Base-by-base conservation (phyloP, 1,140 invertebrate species). In the Ceratoteleas bidentatus region DNA sequence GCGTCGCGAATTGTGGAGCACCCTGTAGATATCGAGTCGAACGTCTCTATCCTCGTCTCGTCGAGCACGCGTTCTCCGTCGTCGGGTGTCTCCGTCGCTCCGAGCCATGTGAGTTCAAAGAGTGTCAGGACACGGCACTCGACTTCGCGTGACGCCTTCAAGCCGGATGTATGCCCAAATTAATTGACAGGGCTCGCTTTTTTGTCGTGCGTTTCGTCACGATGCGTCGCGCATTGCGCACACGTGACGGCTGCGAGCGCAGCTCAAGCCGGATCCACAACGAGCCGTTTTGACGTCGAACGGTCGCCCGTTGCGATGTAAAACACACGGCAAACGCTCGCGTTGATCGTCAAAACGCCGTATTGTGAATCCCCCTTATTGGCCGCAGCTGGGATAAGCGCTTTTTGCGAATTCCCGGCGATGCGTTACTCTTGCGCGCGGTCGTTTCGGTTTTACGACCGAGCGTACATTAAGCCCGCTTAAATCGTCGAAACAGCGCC, bases 111-210 rank as follows among this genome's bases (percentile, higher is more conserved):
- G 34, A 65, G 61, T 66, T 75, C 72, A 58, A 57, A 65, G 62
- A 66, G 72, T 75, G 45, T 66, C 54, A 58, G 61, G 38, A 47
- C 72, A 72, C 32, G 60, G 62, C 73, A 54, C 56, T 76, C 61
- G 64, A 76, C 64, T 50, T 68, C 38, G 73, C 73, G 64, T 76
- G 62, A 76, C 62, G 64, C 32, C 50, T 62, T 40, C 45, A 14
- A 75, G 53, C 64, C 64, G 64, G 72, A 66, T 66, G 62, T 60
- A 60, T 75, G 53, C 43, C 72, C 14, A 60, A 75, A 66, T 75
- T 65, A 75, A 75, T 65, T 75, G 72, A 75, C 61, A 75, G 72
- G 50, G 52, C 43, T 74, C 34, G 13, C 45, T 65, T 65, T 65
- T 52, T 75, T 65, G 61, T 38, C 33, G 45, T 11, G 15, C 45